Evolutionary conservation across 1,140 invertebrate species (phyloP).

Genomic region (Drosophila nigromelanica): DNA sequence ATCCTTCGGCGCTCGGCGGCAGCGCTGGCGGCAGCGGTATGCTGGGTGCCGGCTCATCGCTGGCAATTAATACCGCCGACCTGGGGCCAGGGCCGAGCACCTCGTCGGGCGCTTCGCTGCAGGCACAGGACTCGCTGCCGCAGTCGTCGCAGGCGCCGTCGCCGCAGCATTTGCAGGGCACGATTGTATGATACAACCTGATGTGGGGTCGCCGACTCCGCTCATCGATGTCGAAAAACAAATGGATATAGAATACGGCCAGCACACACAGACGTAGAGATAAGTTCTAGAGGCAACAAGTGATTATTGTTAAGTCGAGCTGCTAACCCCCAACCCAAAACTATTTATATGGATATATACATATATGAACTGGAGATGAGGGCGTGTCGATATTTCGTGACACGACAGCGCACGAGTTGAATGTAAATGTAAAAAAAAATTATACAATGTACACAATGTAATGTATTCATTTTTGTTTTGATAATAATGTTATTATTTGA

Average conservation of each 20-base stretch:
- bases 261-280: slow-evolving; percentile 76
- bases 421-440: neutral
- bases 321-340: slow-evolving; percentile 23
- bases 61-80: slow-evolving; percentile 77
- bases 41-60: slow-evolving; percentile 56
- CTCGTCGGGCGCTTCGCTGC: slow-evolving; percentile 66
- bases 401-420: neutral
- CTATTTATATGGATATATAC: neutral
- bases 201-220: slow-evolving; percentile 92
- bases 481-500: too few relatives aligned
- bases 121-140: slow-evolving; percentile 71
- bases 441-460: neutral
- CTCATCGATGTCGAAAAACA: slow-evolving; percentile 83
- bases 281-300: slow-evolving; percentile 58
- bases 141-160: slow-evolving; percentile 85
- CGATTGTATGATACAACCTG: slow-evolving; percentile 96
- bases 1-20: slow-evolving; percentile 78
- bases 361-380: slow-evolving; percentile 12
- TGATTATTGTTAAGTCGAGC: slow-evolving; percentile 7
- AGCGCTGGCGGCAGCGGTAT: slow-evolving; percentile 53
- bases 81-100: slow-evolving; percentile 63
- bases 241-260: slow-evolving; percentile 83
- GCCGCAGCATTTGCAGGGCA: slow-evolving; percentile 92
- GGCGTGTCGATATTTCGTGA: slow-evolving; percentile 10
- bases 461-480: neutral